Evolutionary conservation across 1,140 invertebrate genomes (phyloP), one percentile per base, ranked within the genome.

Genomic region (Drosophila watanabei): DNA sequence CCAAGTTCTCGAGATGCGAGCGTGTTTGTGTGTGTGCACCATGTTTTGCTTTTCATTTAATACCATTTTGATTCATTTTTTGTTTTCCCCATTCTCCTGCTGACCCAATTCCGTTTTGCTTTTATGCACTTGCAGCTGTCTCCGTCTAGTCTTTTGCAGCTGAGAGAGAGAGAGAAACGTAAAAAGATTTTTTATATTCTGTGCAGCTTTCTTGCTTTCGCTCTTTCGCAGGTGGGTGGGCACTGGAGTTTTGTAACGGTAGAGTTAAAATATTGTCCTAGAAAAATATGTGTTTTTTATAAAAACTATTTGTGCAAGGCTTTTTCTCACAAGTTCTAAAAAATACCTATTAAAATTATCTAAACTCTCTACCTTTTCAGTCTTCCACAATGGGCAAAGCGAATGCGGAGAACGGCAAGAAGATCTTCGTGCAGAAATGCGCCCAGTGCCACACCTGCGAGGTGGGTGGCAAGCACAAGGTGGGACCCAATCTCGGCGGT

Each of bases 391-490:
- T 89, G 85, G 70, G 72, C 63, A 57, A 65, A 78, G 96, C 48
- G 9, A 79, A 98, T 95, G 94, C 95, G 70, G 97, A 97, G 66
- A 98, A 98, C 89, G 98, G 98, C 71, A 98, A 98, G 94, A 98
- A 97, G 94, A 91, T 98, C 33, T 99, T 99, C 92, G 94, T 97
- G 43, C 95, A 97, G 92, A 95, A 96, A 83, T 99, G 98, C 94
- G 94, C 96, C 9, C 97, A 98, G 93, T 99, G 98, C 91, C 98
- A 99, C 92, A 98, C 97, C 11, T 94, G 96, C 14, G 97, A 98
- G 75, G 94, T 95, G 56, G 97, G 97, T 75, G 97, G 96, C 37
- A 96, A 97, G 93, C 96, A 99, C 93, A 99, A 98, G 93, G 96
- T 96, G 68, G 98, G 98, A 28, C 98, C 98, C 2, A 98, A 98